phyloP scores from a whole-genome alignment of 2,888 invertebrate species.

The Drosophila ustulata region DNA sequence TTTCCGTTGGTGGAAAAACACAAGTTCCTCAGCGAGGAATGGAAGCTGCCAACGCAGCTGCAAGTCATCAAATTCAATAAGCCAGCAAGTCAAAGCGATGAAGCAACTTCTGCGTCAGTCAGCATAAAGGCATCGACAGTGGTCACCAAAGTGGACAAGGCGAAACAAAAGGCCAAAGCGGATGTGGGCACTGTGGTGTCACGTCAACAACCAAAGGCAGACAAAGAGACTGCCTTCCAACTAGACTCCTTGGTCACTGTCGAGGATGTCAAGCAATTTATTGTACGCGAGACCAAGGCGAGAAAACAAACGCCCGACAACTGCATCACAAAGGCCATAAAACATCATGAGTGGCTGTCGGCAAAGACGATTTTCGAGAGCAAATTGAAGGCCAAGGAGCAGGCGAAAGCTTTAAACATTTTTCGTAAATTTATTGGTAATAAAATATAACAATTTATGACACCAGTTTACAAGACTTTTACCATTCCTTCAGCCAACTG shows the following conservation, averaged over 20 bases:
- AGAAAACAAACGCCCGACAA: slow-evolving; percentile 58
- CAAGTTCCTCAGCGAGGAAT: slow-evolving; percentile 51
- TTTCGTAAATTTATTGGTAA: slow-evolving; percentile 81
- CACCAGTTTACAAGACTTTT: slow-evolving; percentile 20
- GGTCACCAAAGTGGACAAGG: slow-evolving; percentile 54
- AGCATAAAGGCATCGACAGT: slow-evolving; percentile 29
- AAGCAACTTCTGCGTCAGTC: neutral
- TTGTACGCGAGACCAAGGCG: slow-evolving; percentile 70
- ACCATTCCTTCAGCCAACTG: slow-evolving; percentile 65
- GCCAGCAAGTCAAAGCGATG: slow-evolving; percentile 23
- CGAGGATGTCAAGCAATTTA: slow-evolving; percentile 74
- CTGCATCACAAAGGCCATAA: slow-evolving; percentile 71
- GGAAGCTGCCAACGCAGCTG: slow-evolving; percentile 61
- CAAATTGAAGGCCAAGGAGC: slow-evolving; percentile 70
- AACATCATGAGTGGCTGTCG: slow-evolving; percentile 80
- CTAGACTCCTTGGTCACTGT: slow-evolving; percentile 67
- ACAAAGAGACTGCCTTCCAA: slow-evolving; percentile 43
- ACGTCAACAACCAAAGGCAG: slow-evolving; percentile 16
- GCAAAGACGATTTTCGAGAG: slow-evolving; percentile 77
- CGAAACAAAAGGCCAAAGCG: slow-evolving; percentile 45
- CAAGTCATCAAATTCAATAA: neutral
- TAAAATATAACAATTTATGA: slow-evolving; percentile 71
- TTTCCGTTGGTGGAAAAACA: slow-evolving; percentile 72
- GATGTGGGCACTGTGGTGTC: slow-evolving; percentile 66
- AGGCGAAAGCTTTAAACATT: slow-evolving; percentile 75